These are phyloP conservation scores for Zaprionus nigranus DNA, from an alignment of 1,140 invertebrate genomes.

Conservation along the genomic window DNA sequence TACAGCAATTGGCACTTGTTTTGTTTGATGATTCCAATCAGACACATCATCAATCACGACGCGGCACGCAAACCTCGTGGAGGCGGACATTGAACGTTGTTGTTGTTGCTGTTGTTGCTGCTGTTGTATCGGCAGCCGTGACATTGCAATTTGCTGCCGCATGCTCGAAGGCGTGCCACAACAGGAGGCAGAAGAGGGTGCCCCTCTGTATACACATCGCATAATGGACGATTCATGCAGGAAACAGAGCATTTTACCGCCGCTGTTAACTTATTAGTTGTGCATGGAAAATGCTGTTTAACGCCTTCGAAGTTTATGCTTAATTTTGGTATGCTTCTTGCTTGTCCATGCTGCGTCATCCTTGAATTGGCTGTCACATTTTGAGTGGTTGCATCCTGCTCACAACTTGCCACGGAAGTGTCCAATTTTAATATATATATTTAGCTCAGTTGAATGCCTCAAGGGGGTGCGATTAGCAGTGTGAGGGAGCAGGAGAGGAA, in stretches of 20 bases:
- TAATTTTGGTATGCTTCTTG: constrained; percentile 34
- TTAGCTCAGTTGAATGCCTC: constrained; percentile 39
- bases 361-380: constrained; percentile 59
- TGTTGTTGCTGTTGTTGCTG: constrained; percentile 4
- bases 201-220: constrained; percentile 11
- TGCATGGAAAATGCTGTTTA: constrained; percentile 67
- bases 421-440: constrained; percentile 74
- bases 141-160: constrained; percentile 68
- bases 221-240: constrained; percentile 83
- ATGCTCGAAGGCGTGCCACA: constrained; percentile 26
- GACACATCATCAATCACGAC: constrained; percentile 57
- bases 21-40: constrained; percentile 62
- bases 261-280: constrained; percentile 78
- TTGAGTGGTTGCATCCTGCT: constrained; percentile 43
- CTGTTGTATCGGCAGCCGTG: constrained; percentile 52
- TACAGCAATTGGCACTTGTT: constrained; percentile 65
- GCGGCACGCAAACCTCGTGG: constrained; percentile 16
- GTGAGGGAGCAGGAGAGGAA: background rate
- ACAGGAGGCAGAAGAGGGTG: background rate
- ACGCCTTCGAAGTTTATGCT: constrained; percentile 37
- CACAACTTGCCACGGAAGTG: constrained; percentile 52
- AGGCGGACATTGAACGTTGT: background rate
- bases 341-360: constrained; percentile 57
- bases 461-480: background rate
- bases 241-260: constrained; percentile 82